Percentiles rank a stretch among this genome's conserved stretches.
These are phyloP conservation scores for Exocentrus adspersus DNA, from an alignment of 2,888 invertebrate genomes.

Conservation along the genomic window DNA sequence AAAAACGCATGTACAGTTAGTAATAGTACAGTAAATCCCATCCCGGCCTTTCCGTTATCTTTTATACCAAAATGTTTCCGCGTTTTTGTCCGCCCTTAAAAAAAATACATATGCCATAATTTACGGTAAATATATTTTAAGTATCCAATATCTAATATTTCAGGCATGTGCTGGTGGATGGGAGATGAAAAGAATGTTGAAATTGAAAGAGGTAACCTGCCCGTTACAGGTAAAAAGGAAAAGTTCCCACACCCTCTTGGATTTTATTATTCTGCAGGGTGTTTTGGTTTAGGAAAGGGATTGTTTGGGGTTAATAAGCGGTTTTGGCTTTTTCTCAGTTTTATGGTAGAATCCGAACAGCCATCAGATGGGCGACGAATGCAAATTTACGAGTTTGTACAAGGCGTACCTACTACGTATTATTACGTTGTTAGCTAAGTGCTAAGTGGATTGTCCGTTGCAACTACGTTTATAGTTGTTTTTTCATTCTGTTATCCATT, in stretches of 20 bases:
- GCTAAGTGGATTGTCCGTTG: no score
- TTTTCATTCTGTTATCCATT: no score
- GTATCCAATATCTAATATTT: slow-evolving; percentile 31
- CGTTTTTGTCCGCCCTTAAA: slow-evolving; percentile 19
- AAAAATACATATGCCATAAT: slow-evolving; percentile 33
- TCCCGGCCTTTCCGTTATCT: slow-evolving; percentile 18
- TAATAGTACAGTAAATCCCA: neutral
- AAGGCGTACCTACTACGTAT: no score
- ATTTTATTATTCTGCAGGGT: neutral
- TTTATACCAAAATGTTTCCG: slow-evolving; percentile 8
- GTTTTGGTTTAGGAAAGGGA: slow-evolving; percentile 12
- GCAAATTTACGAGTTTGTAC: no score
- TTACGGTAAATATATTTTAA: slow-evolving; percentile 36
- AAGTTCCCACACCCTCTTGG: slow-evolving; percentile 22
- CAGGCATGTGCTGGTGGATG: slow-evolving; percentile 20
- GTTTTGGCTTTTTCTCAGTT: neutral
- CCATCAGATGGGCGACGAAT: neutral
- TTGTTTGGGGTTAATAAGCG: neutral
- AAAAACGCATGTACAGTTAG: slow-evolving; percentile 15
- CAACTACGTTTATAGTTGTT: no score
- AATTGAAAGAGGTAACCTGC: slow-evolving; percentile 12
- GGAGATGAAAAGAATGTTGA: slow-evolving; percentile 9
- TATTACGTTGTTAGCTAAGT: no score
- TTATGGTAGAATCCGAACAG: neutral
- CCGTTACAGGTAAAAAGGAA: slow-evolving; percentile 24